Evolutionary conservation across 2,797 vertebrate species (phyloP).

Genomic region (Cyclura pinguis): DNA sequence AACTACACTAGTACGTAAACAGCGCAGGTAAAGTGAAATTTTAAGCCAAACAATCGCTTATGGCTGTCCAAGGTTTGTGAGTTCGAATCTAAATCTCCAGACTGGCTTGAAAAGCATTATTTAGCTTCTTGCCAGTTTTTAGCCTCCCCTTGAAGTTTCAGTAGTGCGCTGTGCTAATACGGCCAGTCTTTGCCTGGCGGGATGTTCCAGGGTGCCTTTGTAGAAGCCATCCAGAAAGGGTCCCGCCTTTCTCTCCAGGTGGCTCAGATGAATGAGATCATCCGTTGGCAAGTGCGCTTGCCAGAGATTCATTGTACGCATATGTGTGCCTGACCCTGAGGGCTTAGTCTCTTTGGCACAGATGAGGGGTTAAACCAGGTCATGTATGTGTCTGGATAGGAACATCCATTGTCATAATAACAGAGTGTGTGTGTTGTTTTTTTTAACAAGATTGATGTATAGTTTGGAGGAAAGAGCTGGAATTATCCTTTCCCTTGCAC

Average conservation of each 20-base stretch:
- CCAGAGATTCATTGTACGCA: background rate
- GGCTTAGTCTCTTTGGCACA: slow-evolving; percentile 9
- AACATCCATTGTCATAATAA: background rate
- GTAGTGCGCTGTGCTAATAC: background rate
- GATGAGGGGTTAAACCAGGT: slow-evolving; percentile 17
- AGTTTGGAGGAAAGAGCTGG: background rate
- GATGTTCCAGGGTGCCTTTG: slow-evolving; percentile 42
- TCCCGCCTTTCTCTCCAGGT: slow-evolving; percentile 47
- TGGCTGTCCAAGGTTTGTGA: background rate
- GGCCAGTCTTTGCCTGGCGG: slow-evolving; percentile 23
- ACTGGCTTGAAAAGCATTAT: background rate
- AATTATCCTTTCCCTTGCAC: too few relatives aligned
- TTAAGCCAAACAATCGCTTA: too few relatives aligned
- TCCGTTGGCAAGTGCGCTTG: slow-evolving; percentile 33
- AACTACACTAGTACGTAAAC: background rate
- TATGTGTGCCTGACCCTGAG: slow-evolving; percentile 2
- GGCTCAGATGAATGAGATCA: slow-evolving; percentile 47
- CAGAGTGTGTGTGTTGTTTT: background rate
- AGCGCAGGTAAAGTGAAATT: background rate
- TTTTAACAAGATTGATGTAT: background rate
- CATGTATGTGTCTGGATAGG: background rate
- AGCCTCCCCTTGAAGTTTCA: background rate
- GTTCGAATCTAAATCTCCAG: background rate
- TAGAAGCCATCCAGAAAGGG: slow-evolving; percentile 15
- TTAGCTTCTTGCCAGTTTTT: background rate